A percentile compares a stretch with the other conserved stretches of the same genome.
Conservation (phyloP, 2,113 vertebrate genomes). For the Brachypodius melanocephalos region DNA sequence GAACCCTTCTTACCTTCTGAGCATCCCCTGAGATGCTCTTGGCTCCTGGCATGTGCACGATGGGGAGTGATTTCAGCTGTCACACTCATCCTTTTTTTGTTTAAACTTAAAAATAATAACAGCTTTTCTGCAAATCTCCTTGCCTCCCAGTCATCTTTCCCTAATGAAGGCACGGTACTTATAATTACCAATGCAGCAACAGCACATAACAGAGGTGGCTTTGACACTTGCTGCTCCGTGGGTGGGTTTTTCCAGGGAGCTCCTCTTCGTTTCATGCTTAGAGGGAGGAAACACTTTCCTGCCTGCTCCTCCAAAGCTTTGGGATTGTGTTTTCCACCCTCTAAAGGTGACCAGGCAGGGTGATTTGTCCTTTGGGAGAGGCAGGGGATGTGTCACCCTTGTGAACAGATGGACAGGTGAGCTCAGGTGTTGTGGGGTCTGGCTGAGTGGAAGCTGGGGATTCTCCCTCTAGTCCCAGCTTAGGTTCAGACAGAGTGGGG, state of each 20-base stretch:
- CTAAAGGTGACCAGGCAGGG: background rate
- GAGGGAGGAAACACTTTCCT: background rate
- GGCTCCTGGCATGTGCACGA: background rate
- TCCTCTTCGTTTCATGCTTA: background rate
- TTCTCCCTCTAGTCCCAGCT: background rate
- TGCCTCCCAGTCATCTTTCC: conserved; percentile 1
- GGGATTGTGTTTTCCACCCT: background rate
- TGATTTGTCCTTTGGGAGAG: background rate
- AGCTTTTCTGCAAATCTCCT: conserved; percentile 22
- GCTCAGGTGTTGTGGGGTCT: background rate
- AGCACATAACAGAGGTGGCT: conserved; percentile 26
- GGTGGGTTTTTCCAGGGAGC: conserved; percentile 32
- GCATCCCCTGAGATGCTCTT: background rate
- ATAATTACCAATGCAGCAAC: conserved; percentile 15
- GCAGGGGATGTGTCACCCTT: background rate
- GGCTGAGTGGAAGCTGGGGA: background rate
- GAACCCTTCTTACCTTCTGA: background rate
- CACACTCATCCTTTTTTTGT: background rate
- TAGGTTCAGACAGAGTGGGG: accelerated
- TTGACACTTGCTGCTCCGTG: conserved; percentile 45
- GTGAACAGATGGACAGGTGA: accelerated
- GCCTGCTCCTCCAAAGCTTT: background rate
- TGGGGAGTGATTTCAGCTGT: conserved; percentile 25
- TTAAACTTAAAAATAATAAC: conserved; percentile 58
- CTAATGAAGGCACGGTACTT: conserved; percentile 31